Percentiles rank a stretch among this genome's conserved stretches.
phyloP scores from a whole-genome alignment of 2,888 invertebrate genomes.

The Phyllotreta cruciferae region DNA sequence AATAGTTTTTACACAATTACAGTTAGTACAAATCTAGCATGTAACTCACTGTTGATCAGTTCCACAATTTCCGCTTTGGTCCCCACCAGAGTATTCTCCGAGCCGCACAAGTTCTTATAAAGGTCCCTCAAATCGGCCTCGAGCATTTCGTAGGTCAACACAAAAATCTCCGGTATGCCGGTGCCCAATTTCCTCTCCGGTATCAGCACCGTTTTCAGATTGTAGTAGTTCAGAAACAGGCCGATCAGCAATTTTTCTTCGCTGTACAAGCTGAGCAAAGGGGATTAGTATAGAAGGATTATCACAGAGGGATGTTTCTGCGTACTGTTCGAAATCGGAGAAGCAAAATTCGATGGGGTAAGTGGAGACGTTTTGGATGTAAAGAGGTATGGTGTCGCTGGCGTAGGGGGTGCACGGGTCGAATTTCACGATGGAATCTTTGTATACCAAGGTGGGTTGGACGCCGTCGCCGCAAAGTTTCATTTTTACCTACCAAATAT shows the following conservation, averaged over 20 bases:
- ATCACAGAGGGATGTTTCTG: conserved; percentile 19
- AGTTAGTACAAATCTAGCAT: background rate
- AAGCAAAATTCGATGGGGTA: conserved; percentile 75
- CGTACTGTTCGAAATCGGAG: conserved; percentile 71
- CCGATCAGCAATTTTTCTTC: conserved; percentile 55
- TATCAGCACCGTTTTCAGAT: conserved; percentile 55
- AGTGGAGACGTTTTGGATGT: conserved; percentile 68
- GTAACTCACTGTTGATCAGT: conserved; percentile 34
- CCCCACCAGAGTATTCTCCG: conserved; percentile 29
- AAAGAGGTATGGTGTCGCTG: conserved; percentile 64
- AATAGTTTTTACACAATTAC: background rate
- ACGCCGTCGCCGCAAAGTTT: conserved; percentile 64
- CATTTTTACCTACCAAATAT: conserved; percentile 46
- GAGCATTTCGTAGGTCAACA: conserved; percentile 53
- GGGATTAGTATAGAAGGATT: conserved; percentile 5
- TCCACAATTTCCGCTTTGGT: conserved; percentile 33
- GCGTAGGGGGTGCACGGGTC: conserved; percentile 70
- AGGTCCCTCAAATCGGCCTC: conserved; percentile 37
- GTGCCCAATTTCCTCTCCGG: conserved; percentile 56
- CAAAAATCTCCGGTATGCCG: conserved; percentile 50
- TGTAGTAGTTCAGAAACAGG: conserved; percentile 56
- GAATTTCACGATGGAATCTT: conserved; percentile 65
- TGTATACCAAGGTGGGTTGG: conserved; percentile 64
- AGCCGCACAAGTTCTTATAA: background rate
- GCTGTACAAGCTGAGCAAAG: conserved; percentile 50